Base-by-base conservation (phyloP, 1,140 invertebrate species). In the Scaptomyza pallida region DNA sequence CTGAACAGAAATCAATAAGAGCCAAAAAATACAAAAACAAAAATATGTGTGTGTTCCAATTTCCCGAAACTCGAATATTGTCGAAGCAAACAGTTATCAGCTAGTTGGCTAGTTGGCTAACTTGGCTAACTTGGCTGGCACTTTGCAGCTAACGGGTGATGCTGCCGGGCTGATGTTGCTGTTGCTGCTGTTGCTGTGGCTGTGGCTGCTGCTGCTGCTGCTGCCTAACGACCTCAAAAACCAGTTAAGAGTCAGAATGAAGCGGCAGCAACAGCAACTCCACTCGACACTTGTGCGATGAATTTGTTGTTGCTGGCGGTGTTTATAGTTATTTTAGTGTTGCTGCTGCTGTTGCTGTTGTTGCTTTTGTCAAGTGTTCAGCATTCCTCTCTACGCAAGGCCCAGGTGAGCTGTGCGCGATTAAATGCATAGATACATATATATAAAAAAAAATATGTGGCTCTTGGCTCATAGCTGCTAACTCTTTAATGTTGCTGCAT, bases 201-300 rank as follows among this genome's bases (percentile, higher is more conserved):
- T 61, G 35, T 15, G 30, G 21, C 15, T 48, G 9, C 9, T 37
- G 43, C 23, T 43, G 33, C 12, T 56, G 50, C 33, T 37, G 51
- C 65, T 61, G 72, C 72, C 68, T 72, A 72, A 65, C 72, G 72
- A 75, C 68, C 72, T 75, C 72, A 72, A 75, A 74, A 75, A 75
- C 72, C 60, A 75, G 72, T 75, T 60, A 23, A 65, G 52, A 56
- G 61, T 41, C 60, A 70, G 60, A 70, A 70, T 50, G 16, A 47
- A 30, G 52, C 37, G 35, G 48, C 48, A 43, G 48, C 60, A 44
- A 13, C 33, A 30, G 26, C 26, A 30, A 35, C 47, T 50, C 21
- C 17, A 33, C 17, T 52, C 64, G 26, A 54, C 57, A 68, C 65
- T 69, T 52, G 64, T 61, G 56, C 48, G 57, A 60, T 59, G 45